A percentile compares a stretch with the other conserved stretches of the same genome.
Conservation (phyloP, 2,797 vertebrate genomes). For the Sphenopsis melanotis region DNA sequence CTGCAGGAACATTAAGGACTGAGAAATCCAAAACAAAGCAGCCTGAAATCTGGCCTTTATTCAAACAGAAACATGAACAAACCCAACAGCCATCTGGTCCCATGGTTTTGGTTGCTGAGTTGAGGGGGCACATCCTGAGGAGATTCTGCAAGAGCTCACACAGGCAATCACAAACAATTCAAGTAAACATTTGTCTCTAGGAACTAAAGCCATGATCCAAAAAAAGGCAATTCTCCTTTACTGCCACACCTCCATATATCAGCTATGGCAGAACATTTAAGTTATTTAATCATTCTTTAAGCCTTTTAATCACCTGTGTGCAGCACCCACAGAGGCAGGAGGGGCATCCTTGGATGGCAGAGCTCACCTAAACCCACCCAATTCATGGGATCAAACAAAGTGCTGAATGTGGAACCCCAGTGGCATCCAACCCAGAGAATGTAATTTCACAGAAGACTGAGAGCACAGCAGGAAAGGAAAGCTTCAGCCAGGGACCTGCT, state of each 20-base stretch:
- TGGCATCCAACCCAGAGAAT: neutral
- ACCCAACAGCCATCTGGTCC: neutral
- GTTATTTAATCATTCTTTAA: neutral
- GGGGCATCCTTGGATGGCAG: accelerated
- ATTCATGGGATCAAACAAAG: neutral
- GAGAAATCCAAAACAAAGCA: neutral
- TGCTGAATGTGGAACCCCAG: neutral
- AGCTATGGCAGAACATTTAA: neutral
- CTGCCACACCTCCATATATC: neutral
- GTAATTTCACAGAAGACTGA: neutral
- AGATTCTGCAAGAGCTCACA: neutral
- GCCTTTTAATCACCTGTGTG: neutral
- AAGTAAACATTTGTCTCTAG: neutral
- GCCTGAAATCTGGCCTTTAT: neutral
- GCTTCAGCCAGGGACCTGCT: neutral
- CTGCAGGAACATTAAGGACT: neutral
- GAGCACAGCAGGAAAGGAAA: neutral
- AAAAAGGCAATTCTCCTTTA: neutral
- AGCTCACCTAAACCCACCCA: neutral
- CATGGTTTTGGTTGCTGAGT: neutral
- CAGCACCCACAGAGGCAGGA: neutral
- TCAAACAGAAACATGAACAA: neutral
- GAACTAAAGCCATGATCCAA: neutral
- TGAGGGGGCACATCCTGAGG: neutral
- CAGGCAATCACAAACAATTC: neutral